phyloP scores from a whole-genome alignment of 1,140 invertebrate species.

The Drosophila suzukii region DNA sequence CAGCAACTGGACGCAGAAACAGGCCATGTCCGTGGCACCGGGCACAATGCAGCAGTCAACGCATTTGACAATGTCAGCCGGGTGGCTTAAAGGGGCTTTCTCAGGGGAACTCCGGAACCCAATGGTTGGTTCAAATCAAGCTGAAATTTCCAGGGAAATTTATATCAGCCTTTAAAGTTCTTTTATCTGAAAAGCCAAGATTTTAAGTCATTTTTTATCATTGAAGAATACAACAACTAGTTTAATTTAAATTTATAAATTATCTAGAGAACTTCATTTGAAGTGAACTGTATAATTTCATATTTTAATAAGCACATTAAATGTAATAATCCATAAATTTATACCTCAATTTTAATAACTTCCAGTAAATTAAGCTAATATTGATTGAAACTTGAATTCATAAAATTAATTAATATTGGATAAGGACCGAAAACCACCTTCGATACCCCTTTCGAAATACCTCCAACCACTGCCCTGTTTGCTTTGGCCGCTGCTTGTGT shows the following conservation, averaged over 20 bases:
- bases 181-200: not conserved
- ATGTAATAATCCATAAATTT: no score
- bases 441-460: constrained; percentile 2
- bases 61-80: constrained; percentile 71
- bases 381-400: not conserved
- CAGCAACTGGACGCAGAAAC: constrained; percentile 27
- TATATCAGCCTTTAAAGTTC: not conserved
- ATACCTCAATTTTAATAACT: no score
- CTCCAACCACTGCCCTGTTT: not conserved
- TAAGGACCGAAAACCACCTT: not conserved
- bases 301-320: no score
- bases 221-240: no score
- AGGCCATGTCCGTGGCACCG: constrained; percentile 31
- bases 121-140: not conserved
- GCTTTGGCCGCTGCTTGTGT: constrained; percentile 8
- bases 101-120: no score
- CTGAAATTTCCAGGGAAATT: not conserved
- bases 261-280: no score
- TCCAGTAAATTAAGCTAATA: no score
- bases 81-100: constrained; percentile 1
- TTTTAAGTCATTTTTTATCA: no score
- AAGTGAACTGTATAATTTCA: no score
- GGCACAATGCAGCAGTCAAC: constrained; percentile 64
- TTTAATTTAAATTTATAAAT: not conserved
- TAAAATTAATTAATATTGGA: not conserved